Conservation (phyloP, 2,888 invertebrate genomes). For the Galerucella nymphaeae region DNA sequence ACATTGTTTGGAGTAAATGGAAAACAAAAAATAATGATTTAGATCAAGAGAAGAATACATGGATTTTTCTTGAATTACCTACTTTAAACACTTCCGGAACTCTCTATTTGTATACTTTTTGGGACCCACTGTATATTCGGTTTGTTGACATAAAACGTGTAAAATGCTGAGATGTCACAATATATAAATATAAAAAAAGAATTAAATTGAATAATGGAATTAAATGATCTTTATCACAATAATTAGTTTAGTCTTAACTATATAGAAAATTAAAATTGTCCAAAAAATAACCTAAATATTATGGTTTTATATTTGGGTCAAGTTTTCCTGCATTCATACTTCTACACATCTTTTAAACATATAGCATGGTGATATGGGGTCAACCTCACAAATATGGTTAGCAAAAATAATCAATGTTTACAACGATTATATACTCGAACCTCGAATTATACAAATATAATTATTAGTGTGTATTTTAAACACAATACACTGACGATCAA, state of each 20-base stretch:
- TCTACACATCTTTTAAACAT: not conserved
- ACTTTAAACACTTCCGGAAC: no score
- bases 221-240: no score
- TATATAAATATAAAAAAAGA: not conserved
- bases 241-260: no score
- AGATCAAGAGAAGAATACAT: no score
- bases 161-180: not conserved
- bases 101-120: no score
- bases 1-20: no score
- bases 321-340: not conserved
- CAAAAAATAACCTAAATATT: no score
- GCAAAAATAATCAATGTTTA: constrained; percentile 3
- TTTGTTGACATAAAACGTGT: constrained; percentile 6
- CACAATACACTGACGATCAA: constrained; percentile 11
- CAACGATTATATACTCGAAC: not conserved
- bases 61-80: no score
- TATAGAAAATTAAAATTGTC: no score
- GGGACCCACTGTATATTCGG: not conserved
- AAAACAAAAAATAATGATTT: no score
- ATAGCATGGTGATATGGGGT: not conserved
- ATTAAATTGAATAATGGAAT: no score
- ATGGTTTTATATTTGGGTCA: no score
- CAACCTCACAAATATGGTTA: not conserved
- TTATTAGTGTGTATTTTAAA: constrained; percentile 6
- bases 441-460: not conserved